Evolutionary conservation across 2,797 vertebrate genomes (phyloP).

Genomic region (Acridotheres tristis): DNA sequence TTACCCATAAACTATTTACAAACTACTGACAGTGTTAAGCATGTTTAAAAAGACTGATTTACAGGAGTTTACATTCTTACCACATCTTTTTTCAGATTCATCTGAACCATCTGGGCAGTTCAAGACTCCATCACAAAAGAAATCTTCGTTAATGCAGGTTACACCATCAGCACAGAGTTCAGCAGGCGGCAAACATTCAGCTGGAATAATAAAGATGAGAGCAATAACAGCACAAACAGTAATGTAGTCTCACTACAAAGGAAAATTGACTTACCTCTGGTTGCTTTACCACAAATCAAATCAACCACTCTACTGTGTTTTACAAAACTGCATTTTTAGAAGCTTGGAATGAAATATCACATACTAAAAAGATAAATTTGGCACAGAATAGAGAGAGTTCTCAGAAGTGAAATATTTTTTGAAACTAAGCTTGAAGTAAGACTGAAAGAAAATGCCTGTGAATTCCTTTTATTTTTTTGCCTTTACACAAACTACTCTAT

Average conservation of each 20-base stretch:
- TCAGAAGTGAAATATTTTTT: background rate
- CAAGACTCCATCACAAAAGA: constrained; percentile 85
- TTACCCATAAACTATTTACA: background rate
- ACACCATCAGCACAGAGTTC: constrained; percentile 74
- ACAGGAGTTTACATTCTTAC: constrained; percentile 72
- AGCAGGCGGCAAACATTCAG: constrained; percentile 74
- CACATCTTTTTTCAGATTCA: constrained; percentile 82
- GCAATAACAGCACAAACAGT: background rate
- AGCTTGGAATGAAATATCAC: background rate
- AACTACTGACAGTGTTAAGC: background rate
- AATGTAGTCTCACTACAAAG: background rate
- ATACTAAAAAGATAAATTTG: background rate
- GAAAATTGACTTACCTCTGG: background rate
- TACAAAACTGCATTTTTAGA: constrained; percentile 33
- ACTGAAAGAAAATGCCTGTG: background rate
- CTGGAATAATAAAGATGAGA: constrained; percentile 47
- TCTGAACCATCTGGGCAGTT: constrained; percentile 87
- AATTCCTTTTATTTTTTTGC: background rate
- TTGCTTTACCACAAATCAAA: constrained; percentile 26
- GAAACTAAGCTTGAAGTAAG: background rate
- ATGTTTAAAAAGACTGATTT: background rate
- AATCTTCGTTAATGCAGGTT: constrained; percentile 71
- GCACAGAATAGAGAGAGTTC: background rate
- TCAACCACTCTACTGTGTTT: background rate
- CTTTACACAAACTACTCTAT: background rate